phyloP scores from a whole-genome alignment of 2,113 vertebrate genomes.

The Blennius ocellaris region DNA sequence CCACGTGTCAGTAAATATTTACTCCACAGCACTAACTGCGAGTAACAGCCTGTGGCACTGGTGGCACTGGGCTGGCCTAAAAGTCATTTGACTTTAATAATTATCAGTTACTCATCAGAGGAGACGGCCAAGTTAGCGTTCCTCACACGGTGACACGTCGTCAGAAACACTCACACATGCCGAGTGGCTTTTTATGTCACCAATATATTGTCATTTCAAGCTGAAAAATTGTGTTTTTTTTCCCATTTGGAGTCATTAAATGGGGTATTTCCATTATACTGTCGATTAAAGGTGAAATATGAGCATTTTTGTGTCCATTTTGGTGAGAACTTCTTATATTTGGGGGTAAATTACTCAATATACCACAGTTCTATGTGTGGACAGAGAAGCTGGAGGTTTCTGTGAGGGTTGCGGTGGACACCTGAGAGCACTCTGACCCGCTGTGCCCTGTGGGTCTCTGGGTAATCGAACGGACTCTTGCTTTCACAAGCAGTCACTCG shows the following conservation, averaged over 20 bases:
- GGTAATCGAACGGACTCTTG: conserved; percentile 39
- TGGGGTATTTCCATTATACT: too few species aligned
- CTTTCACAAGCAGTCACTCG: conserved; percentile 33
- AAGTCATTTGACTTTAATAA: not conserved
- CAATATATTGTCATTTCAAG: not conserved
- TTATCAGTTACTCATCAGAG: not conserved
- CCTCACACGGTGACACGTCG: not conserved
- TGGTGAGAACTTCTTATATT: too few species aligned
- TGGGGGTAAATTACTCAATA: too few species aligned
- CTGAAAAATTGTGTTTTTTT: not conserved
- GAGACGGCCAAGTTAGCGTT: not conserved
- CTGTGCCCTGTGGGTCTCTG: conserved; percentile 22
- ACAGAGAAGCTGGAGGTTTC: too few species aligned
- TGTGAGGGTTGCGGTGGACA: conserved; percentile 17
- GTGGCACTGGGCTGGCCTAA: not conserved
- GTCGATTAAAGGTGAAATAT: too few species aligned
- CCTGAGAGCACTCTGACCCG: conserved; percentile 53
- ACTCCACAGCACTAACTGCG: conserved; percentile 10
- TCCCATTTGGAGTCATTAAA: too few species aligned
- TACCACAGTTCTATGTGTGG: too few species aligned
- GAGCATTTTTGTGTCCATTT: too few species aligned
- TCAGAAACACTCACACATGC: not conserved
- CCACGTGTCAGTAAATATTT: conserved; percentile 27
- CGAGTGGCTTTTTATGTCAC: not conserved
- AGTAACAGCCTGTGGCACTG: conserved; percentile 4